These are phyloP conservation scores for Tychaedon coryphoeus DNA, from an alignment of 2,113 vertebrate species.

Conservation along the genomic window DNA sequence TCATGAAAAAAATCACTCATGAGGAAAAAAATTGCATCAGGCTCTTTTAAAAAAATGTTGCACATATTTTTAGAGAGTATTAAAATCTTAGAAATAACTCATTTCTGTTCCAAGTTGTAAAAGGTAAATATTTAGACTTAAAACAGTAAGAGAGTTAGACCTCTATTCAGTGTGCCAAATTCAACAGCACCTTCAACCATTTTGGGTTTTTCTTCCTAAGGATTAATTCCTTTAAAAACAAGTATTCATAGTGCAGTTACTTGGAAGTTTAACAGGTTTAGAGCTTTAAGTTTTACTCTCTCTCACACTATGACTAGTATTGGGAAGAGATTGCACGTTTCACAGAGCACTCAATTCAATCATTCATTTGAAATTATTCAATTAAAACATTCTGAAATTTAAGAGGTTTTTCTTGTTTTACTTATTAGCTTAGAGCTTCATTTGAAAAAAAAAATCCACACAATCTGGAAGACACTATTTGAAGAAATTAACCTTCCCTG, in stretches of 20 bases:
- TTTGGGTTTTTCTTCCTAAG: not conserved
- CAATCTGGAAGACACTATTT: not conserved
- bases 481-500: not conserved
- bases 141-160: not conserved
- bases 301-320: not conserved
- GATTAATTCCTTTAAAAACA: not conserved
- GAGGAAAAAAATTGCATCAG: not conserved
- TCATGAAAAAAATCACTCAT: not conserved
- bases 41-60: not conserved
- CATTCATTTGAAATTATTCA: not conserved
- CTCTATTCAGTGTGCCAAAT: not conserved
- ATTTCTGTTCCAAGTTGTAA: not conserved
- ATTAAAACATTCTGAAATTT: not conserved
- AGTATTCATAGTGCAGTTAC: not conserved
- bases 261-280: not conserved
- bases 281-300: not conserved
- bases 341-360: not conserved
- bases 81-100: not conserved
- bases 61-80: not conserved
- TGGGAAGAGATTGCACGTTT: not conserved
- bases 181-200: not conserved
- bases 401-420: not conserved
- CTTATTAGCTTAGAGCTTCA: not conserved
- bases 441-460: not conserved
- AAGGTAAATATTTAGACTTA: conserved; percentile 5